These are phyloP conservation scores for Macaca nemestrina DNA, from an alignment of 2,113 vertebrate genomes.

Conservation along the genomic window DNA sequence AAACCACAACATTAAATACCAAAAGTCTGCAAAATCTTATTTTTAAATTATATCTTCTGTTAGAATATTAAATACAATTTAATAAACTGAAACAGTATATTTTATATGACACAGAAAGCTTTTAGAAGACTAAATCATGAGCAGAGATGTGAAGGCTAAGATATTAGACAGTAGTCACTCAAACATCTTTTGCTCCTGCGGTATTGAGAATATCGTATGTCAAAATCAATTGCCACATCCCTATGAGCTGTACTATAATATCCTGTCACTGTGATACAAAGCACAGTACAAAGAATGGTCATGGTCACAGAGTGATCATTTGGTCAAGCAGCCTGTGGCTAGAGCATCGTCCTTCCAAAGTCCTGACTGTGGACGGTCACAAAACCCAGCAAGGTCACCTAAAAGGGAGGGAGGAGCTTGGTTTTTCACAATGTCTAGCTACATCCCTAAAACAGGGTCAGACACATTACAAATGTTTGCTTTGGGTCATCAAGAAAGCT, in stretches of 20 bases:
- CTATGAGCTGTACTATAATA: too few relatives aligned
- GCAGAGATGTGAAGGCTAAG: neutral
- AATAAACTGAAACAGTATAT: neutral
- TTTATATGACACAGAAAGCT: neutral
- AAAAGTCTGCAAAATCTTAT: neutral
- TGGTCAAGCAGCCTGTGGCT: too few relatives aligned
- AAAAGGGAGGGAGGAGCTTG: neutral
- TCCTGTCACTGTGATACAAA: neutral
- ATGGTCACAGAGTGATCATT: neutral
- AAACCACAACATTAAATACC: neutral
- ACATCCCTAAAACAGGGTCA: neutral
- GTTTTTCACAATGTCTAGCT: neutral
- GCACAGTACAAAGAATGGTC: neutral
- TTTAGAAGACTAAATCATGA: neutral
- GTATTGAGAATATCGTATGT: neutral
- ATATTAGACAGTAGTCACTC: neutral
- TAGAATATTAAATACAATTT: neutral
- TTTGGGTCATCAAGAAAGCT: neutral
- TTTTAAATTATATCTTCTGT: neutral
- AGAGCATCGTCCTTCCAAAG: neutral
- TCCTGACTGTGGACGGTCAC: neutral
- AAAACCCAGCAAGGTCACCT: neutral
- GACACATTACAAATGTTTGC: neutral
- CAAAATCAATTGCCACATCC: neutral
- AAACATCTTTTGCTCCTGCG: neutral